These are phyloP conservation scores for Acronicta psi DNA, from an alignment of 2,888 invertebrate species.

Conservation along the genomic window DNA sequence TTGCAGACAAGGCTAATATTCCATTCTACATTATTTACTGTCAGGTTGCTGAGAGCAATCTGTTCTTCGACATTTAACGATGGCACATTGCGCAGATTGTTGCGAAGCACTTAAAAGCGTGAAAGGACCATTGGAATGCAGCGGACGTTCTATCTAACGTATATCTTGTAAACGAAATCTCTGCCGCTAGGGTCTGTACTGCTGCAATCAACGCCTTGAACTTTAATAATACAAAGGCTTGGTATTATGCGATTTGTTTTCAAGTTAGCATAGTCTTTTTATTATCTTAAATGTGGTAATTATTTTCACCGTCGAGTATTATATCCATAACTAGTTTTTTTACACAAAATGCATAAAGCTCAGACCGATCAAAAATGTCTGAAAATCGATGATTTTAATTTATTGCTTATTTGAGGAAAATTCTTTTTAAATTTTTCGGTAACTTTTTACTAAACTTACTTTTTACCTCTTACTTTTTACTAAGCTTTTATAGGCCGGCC, in stretches of 20 bases:
- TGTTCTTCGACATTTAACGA: slow-evolving; percentile 72
- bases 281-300: background rate
- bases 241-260: background rate
- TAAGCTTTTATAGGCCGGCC: no score
- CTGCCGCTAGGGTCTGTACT: slow-evolving; percentile 16
- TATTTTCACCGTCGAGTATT: slow-evolving; percentile 4
- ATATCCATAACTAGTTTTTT: no score
- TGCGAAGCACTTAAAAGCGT: slow-evolving; percentile 72
- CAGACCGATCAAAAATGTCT: no score
- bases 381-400: no score
- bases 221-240: slow-evolving; percentile 1
- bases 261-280: background rate
- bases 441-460: no score
- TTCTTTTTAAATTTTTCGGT: no score
- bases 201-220: slow-evolving; percentile 3
- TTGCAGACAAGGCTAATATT: slow-evolving; percentile 45
- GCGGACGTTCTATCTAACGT: slow-evolving; percentile 60
- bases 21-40: slow-evolving; percentile 27
- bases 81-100: slow-evolving; percentile 69
- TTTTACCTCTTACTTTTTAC: no score
- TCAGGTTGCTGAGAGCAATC: slow-evolving; percentile 55
- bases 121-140: slow-evolving; percentile 80
- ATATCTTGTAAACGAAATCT: slow-evolving; percentile 45
- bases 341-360: no score
- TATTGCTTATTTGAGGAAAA: no score